Percentiles rank a stretch among this genome's conserved stretches.
Evolutionary conservation across 2,797 vertebrate genomes (phyloP).

Genomic region (Eremophila alpestris): DNA sequence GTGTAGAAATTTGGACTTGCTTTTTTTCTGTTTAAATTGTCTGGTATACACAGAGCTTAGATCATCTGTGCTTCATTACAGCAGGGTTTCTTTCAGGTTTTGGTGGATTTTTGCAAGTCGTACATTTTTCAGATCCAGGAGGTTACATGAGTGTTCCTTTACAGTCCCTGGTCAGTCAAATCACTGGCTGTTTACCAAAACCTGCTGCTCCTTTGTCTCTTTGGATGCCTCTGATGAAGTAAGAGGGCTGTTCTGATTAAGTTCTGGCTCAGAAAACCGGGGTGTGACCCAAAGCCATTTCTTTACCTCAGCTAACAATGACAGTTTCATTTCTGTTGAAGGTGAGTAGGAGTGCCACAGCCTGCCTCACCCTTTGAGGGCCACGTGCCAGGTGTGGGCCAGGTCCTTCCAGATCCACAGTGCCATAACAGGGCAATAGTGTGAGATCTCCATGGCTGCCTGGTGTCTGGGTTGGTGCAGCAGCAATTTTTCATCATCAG

Average conservation of each 20-base stretch:
- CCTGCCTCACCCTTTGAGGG: not conserved
- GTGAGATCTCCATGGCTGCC: not conserved
- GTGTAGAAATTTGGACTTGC: not conserved
- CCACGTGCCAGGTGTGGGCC: not conserved
- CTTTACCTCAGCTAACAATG: not conserved
- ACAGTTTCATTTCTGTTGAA: not conserved
- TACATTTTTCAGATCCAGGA: not conserved
- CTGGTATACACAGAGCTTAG: not conserved
- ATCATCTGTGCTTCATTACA: not conserved
- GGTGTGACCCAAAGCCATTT: not conserved
- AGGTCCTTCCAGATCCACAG: not conserved
- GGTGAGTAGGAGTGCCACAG: not conserved
- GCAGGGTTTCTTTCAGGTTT: not conserved
- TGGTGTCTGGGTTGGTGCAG: not conserved
- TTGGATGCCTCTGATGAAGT: not conserved
- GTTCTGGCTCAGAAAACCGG: not conserved
- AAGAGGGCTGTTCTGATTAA: not conserved
- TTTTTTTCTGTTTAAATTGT: not conserved
- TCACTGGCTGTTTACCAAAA: not conserved
- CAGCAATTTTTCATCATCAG: not conserved
- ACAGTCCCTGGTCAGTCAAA: too few relatives aligned
- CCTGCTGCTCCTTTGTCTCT: not conserved
- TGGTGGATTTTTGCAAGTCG: not conserved
- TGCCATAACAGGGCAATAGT: fast-evolving
- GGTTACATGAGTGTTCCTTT: not conserved